These are phyloP conservation scores for Tachuris rubrigastra DNA, from an alignment of 2,113 vertebrate genomes.

Conservation along the genomic window DNA sequence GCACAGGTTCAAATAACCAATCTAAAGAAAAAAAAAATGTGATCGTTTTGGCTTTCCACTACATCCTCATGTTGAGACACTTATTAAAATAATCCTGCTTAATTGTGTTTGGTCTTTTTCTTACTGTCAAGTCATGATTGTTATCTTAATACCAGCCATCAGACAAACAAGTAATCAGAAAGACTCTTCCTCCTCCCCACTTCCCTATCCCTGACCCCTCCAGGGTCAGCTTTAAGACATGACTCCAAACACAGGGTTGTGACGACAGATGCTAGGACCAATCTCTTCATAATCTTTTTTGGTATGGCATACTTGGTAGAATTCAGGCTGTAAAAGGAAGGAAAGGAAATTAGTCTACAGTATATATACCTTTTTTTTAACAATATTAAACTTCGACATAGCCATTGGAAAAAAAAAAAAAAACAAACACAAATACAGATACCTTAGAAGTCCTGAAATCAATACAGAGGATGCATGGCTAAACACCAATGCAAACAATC, in stretches of 20 bases:
- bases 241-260: slow-evolving; percentile 99
- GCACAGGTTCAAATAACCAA: slow-evolving; percentile 77
- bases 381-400: background rate
- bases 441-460: background rate
- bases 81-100: slow-evolving; percentile 83
- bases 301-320: slow-evolving; percentile 99
- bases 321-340: slow-evolving; percentile 86
- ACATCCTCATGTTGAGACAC: slow-evolving; percentile 79
- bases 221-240: slow-evolving; percentile 89
- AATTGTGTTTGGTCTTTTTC: slow-evolving; percentile 82
- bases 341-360: background rate
- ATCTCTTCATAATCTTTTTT: slow-evolving; percentile 99
- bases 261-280: slow-evolving; percentile 99
- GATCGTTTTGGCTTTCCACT: slow-evolving; percentile 81
- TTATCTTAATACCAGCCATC: slow-evolving; percentile 78
- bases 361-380: background rate
- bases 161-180: slow-evolving; percentile 81
- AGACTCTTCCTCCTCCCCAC: slow-evolving; percentile 61
- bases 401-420: background rate
- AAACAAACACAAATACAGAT: background rate
- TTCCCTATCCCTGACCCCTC: slow-evolving; percentile 65
- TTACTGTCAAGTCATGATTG: slow-evolving; percentile 77
- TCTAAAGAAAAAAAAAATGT: slow-evolving; percentile 78
- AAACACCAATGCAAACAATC: background rate
- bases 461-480: accelerated